Conservation (phyloP, 2,888 invertebrate species). For the Dioctria linearis region DNA sequence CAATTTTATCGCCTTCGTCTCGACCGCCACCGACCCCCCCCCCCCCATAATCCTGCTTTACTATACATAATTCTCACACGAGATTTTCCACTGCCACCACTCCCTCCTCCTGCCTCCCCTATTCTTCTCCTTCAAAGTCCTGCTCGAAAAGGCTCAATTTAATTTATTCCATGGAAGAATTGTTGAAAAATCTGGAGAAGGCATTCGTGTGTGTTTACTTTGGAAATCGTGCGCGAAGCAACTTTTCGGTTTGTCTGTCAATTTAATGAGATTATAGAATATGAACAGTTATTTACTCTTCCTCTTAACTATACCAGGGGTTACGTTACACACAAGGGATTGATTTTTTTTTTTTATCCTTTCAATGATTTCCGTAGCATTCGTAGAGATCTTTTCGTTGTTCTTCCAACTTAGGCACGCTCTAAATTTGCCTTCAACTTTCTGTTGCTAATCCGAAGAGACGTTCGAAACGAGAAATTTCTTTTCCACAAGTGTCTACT, state of each 20-base stretch:
- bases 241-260: conserved; percentile 32
- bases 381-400: no score
- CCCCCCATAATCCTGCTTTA: background rate
- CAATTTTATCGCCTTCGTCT: no score
- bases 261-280: conserved; percentile 38
- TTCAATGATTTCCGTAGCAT: no score
- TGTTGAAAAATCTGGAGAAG: conserved; percentile 19
- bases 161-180: conserved; percentile 32
- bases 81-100: no score
- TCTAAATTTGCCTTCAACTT: no score
- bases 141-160: background rate
- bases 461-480: conserved; percentile 15
- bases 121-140: background rate
- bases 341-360: no score
- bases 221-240: conserved; percentile 33
- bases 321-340: background rate
- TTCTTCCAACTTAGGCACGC: no score
- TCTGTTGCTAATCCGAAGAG: no score
- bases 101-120: background rate
- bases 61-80: background rate
- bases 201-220: conserved; percentile 37
- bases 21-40: background rate
- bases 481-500: conserved; percentile 36
- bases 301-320: background rate
- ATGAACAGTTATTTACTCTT: conserved; percentile 43